These are phyloP conservation scores for Proterorhinus semilunaris DNA, from an alignment of 2,113 vertebrate genomes.

Conservation along the genomic window DNA sequence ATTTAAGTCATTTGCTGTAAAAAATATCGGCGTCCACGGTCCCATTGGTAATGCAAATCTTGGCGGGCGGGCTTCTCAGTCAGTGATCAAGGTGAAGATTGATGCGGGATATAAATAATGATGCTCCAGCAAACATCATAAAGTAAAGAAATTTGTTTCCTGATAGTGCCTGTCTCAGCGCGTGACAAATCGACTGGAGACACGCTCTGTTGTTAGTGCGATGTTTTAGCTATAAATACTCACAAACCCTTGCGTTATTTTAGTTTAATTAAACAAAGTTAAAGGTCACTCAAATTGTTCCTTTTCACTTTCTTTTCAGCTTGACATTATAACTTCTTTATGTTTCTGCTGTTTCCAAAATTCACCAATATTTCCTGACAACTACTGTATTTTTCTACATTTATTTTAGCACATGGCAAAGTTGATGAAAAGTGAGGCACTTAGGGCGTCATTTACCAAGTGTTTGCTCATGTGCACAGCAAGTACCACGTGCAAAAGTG, in stretches of 20 bases:
- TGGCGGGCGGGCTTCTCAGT: constrained; percentile 31
- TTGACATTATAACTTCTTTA: too few species aligned
- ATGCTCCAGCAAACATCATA: constrained; percentile 23
- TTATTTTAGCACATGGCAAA: too few species aligned
- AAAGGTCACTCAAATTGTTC: not conserved
- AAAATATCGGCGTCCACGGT: constrained; percentile 32
- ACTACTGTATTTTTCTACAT: too few species aligned
- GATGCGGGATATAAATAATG: constrained; percentile 43
- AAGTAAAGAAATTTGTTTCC: constrained; percentile 18
- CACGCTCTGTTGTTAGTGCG: not conserved
- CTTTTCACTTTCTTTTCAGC: not conserved
- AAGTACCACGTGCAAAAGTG: too few species aligned
- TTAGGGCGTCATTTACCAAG: too few species aligned
- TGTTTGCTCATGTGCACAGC: too few species aligned
- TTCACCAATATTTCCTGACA: too few species aligned
- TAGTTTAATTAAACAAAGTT: not conserved
- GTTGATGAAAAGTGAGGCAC: too few species aligned
- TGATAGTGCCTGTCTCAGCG: constrained; percentile 12
- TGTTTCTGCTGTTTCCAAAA: too few species aligned
- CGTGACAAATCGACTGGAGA: constrained; percentile 9
- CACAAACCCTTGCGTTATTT: not conserved
- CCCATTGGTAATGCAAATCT: constrained; percentile 46
- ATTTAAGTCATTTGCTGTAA: constrained; percentile 21
- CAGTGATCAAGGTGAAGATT: constrained; percentile 41
- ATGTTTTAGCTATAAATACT: not conserved